Evolutionary conservation across 2,888 invertebrate species (phyloP), one percentile per base, ranked within the genome.

Genomic region (Orchestes rusci): DNA sequence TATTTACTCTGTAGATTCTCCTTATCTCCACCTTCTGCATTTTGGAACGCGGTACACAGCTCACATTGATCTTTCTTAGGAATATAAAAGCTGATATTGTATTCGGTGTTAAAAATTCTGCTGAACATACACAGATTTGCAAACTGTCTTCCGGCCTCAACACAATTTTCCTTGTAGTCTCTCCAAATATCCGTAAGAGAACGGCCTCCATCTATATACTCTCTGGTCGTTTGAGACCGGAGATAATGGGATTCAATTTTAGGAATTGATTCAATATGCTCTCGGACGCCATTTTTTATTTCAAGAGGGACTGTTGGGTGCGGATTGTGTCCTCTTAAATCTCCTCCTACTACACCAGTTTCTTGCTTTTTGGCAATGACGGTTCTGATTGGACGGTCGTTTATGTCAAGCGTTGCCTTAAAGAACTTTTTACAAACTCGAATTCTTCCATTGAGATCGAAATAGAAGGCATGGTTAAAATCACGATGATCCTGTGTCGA

Each of bases 381-480:
- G 8, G 48, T 48, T 32, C 48, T 20, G 7, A 44, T 43, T 28
- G 42, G 38, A 8, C 47, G 33, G 16, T 47, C 39, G 20, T 39
- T 47, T 19, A 44, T 44, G 29, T 40, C 48, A 3, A 44, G 19
- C 10, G 48, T 44, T 20, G 44, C 36, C 34, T 41, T 44, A 17
- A 44, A 44, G 37, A 41, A 44, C 17, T 23, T 19, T 33, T 48
- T 48, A 20, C 41, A 44, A 7, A 48, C 19, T 33, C 48, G 18
- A 28, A 40, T 15, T 12, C 18, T 31, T 19, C 44, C 40, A 38
- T 48, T 44, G 4, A 48, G 20, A 13, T 37, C 34, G 16, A 48
- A 48, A 45, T 48, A 48, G 31, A 45, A 45, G 10, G 48, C 44
- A 33, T 31, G 7, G 20, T 48, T 44, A 13, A 39, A 39, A n/a